phyloP scores from a whole-genome alignment of 2,797 vertebrate species.

The Darevskia mixta region DNA sequence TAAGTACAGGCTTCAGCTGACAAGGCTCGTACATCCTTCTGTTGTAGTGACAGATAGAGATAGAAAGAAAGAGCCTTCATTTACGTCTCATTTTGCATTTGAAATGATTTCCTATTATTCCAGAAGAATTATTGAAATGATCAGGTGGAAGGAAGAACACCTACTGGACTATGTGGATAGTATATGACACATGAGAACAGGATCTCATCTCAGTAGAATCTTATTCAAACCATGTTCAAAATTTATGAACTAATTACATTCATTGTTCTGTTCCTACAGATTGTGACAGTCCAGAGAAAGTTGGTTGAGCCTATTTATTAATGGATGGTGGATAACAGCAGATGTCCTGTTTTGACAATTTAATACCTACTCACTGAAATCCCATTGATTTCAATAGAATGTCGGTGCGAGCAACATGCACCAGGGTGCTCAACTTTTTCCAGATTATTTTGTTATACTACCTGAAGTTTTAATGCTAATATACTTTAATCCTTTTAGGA shows the following conservation, averaged over 20 bases:
- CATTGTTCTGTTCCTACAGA: background rate
- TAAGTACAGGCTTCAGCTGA: background rate
- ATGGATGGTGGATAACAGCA: no score
- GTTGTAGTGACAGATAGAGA: background rate
- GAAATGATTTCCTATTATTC: background rate
- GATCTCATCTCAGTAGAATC: background rate
- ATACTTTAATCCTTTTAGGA: background rate
- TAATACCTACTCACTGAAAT: background rate
- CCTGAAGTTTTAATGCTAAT: background rate
- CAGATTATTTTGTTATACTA: background rate
- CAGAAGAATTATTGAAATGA: no score
- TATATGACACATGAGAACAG: background rate
- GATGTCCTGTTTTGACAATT: background rate
- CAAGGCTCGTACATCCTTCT: background rate
- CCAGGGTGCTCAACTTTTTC: background rate
- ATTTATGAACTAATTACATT: background rate
- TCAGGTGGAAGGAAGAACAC: background rate
- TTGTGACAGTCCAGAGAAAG: background rate
- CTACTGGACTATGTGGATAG: background rate
- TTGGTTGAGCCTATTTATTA: no score
- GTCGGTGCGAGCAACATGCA: no score
- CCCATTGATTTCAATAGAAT: background rate
- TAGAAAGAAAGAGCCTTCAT: background rate
- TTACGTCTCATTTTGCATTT: background rate
- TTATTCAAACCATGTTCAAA: background rate